Evolutionary conservation across 2,888 invertebrate species (phyloP).

Genomic region (Luperina testacea): DNA sequence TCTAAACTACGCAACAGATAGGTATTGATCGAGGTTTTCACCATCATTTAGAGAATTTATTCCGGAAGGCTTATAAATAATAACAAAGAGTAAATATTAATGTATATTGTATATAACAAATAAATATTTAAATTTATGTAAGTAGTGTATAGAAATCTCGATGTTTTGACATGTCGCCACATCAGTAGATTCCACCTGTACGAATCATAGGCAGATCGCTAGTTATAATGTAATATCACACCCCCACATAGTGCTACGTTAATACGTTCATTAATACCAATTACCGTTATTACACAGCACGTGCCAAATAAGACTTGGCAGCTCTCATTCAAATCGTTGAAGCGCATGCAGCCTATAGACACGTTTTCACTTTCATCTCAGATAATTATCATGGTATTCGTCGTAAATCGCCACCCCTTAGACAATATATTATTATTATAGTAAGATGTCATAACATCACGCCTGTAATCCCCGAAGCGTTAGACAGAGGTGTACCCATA

Average conservation of each 20-base stretch:
- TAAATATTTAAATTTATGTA: not conserved
- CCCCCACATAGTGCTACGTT: constrained; percentile 13
- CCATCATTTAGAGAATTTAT: not conserved
- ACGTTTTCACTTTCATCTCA: constrained; percentile 49
- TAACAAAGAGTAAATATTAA: not conserved
- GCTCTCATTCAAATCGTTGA: constrained; percentile 26
- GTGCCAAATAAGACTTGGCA: constrained; percentile 50
- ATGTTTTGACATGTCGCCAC: not conserved
- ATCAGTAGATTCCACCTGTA: not conserved
- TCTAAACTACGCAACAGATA: not conserved
- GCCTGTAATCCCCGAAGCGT: not conserved
- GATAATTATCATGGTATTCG: constrained; percentile 34
- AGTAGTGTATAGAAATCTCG: not conserved
- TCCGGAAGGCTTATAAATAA: not conserved
- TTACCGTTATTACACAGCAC: constrained; percentile 39
- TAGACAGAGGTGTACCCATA: not conserved
- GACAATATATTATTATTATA: not conserved
- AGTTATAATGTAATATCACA: constrained; percentile 13
- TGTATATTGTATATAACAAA: not conserved
- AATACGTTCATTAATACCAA: constrained; percentile 53
- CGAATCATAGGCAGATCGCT: not conserved
- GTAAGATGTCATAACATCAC: not conserved
- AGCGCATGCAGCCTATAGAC: constrained; percentile 35
- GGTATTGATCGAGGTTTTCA: not conserved
- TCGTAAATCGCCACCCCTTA: not conserved